A percentile compares a stretch with the other conserved stretches of the same genome.
phyloP scores from a whole-genome alignment of 2,888 invertebrate genomes.

The Drosophila cyrtoloma region DNA sequence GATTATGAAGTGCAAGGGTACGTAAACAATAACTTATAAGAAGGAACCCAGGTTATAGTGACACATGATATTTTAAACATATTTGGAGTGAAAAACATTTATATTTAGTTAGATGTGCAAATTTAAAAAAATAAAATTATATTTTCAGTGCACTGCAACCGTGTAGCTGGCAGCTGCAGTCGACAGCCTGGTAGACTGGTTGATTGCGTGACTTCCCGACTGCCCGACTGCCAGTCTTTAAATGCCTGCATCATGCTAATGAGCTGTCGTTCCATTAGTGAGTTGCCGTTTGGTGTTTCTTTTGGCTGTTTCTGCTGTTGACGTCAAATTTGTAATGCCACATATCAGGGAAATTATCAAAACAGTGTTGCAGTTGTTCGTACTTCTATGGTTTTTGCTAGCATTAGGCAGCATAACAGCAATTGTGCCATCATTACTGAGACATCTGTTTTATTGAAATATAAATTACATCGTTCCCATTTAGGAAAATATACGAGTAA shows the following conservation, averaged over 20 bases:
- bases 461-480: not conserved
- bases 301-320: slow-evolving; percentile 16
- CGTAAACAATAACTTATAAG: not conserved
- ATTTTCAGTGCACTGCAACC: slow-evolving; percentile 1
- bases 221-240: slow-evolving; percentile 14
- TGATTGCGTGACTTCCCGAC: slow-evolving; percentile 16
- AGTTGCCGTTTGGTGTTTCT: slow-evolving; percentile 21
- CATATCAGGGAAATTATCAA: slow-evolving; percentile 36
- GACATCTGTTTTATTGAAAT: slow-evolving; percentile 7
- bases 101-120: not conserved
- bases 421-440: slow-evolving; percentile 17
- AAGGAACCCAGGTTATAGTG: not conserved
- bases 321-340: slow-evolving; percentile 24
- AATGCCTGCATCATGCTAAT: slow-evolving; percentile 45
- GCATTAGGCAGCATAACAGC: slow-evolving; percentile 9
- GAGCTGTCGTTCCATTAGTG: slow-evolving; percentile 44
- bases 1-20: not conserved
- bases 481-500: not conserved
- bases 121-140: slow-evolving; percentile 1
- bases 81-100: not conserved
- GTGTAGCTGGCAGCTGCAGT: slow-evolving; percentile 9
- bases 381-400: slow-evolving; percentile 7
- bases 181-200: slow-evolving; percentile 2
- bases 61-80: not conserved
- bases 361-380: slow-evolving; percentile 26